Evolutionary conservation across 2,888 invertebrate genomes (phyloP), one percentile per base, ranked within the genome.

Genomic region (Branchipolynoe longqiensis): DNA sequence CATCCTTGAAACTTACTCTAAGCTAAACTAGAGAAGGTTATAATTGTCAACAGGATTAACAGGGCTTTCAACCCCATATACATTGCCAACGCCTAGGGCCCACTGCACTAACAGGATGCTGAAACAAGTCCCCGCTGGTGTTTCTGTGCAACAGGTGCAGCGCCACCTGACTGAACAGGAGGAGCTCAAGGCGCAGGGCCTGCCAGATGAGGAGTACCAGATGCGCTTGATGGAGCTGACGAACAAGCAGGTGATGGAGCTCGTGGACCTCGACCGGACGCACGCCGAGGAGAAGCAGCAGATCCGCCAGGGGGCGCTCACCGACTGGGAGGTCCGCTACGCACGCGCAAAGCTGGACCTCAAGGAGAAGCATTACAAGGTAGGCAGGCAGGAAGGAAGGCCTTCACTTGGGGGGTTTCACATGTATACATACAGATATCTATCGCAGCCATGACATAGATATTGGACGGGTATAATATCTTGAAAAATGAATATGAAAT

Each of bases 281-380:
- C 89, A 90, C 33, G 85, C 89, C 0, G 88, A 88, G 14, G 92
- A 93, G 87, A 91, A 91, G 88, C 87, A 87, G 31, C 89, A 89
- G 6, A 89, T 91, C 6, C 90, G 92, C 86, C 87, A 88, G 12
- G 90, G 90, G 4, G 92, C 92, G 1, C 89, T 92, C n/a, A 88
- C 91, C 25, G 92, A 93, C 88, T 93, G 93, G 92, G 92, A 93
- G 86, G 91, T 92, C n/a, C 86, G 88, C 38, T 92, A 89, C 88
- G 92, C 92, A n/a, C 88, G 91, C n/a, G 92, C 92, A 54, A 92
- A 93, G 85, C 90, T 93, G 6, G 90, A 91, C 36, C 87, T 92
- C 40, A 92, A 92, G 88, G 92, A 93, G 85, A 92, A 90, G 86
- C 93, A 93, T 86, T 93, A 93, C 89, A 92, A 92, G 91, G 92